These are phyloP conservation scores for Kryptopterus vitreolus DNA, from an alignment of 2,797 vertebrate species.

Conservation along the genomic window DNA sequence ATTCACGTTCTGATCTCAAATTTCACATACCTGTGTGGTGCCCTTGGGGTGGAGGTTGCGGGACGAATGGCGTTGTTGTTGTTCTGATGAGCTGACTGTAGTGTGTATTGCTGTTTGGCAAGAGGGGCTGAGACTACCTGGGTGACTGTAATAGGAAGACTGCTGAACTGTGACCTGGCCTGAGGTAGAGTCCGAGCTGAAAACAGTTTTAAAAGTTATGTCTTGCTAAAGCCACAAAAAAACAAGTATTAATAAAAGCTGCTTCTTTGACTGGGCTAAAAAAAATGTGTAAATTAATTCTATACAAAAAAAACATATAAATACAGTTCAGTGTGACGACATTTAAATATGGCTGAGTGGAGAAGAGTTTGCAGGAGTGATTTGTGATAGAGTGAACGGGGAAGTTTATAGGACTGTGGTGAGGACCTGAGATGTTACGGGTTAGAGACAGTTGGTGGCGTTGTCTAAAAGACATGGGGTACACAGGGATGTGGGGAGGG, in stretches of 20 bases:
- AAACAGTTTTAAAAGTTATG: constrained; percentile 9
- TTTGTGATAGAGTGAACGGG: too few species aligned
- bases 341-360: too few species aligned
- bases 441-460: too few species aligned
- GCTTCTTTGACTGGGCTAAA: neutral
- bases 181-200: constrained; percentile 58
- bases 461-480: too few species aligned
- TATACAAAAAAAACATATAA: too few species aligned
- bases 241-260: neutral
- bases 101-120: constrained; percentile 62
- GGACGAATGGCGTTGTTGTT: constrained; percentile 56
- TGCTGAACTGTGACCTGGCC: constrained; percentile 68
- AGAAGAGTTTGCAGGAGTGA: too few species aligned
- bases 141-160: constrained; percentile 67
- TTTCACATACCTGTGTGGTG: constrained; percentile 60
- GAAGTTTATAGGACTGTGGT: too few species aligned
- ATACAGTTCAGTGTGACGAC: too few species aligned
- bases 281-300: too few species aligned
- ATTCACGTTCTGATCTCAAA: neutral
- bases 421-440: too few species aligned
- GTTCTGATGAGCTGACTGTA: constrained; percentile 62
- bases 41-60: constrained; percentile 68
- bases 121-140: constrained; percentile 58
- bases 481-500: too few species aligned
- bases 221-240: neutral